These are phyloP conservation scores for Epinotia bilunana DNA, from an alignment of 2,888 invertebrate genomes.

Conservation along the genomic window DNA sequence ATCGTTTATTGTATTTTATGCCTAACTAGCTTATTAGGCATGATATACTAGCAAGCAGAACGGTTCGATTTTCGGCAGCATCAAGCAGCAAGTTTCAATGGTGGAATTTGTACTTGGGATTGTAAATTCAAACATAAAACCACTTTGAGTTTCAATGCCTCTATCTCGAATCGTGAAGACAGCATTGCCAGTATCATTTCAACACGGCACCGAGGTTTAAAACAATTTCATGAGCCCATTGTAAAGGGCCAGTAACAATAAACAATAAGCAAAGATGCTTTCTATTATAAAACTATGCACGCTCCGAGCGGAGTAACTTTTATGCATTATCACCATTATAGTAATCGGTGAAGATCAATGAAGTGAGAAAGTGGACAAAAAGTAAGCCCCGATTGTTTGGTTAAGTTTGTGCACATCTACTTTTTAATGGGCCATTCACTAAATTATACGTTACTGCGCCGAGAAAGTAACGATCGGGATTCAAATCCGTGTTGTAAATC, in stretches of 20 bases:
- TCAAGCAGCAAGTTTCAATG: not conserved
- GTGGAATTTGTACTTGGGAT: not conserved
- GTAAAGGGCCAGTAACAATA: slow-evolving; percentile 62
- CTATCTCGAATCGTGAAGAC: slow-evolving; percentile 54
- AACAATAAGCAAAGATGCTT: slow-evolving; percentile 64
- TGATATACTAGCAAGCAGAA: no score
- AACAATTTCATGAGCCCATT: slow-evolving; percentile 59
- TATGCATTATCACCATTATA: slow-evolving; percentile 70
- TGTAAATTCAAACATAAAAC: slow-evolving; percentile 48
- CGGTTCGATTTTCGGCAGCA: no score
- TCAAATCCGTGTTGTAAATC: slow-evolving; percentile 65
- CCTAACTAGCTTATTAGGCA: no score
- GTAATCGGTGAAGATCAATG: slow-evolving; percentile 68
- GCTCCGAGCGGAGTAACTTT: slow-evolving; percentile 67
- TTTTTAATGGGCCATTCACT: slow-evolving; percentile 68
- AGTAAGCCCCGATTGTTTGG: slow-evolving; percentile 67
- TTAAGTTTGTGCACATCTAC: slow-evolving; percentile 65
- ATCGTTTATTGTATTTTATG: no score
- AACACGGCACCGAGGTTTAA: slow-evolving; percentile 51
- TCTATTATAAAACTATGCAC: slow-evolving; percentile 61
- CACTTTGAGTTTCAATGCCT: slow-evolving; percentile 53
- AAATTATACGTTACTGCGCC: slow-evolving; percentile 74
- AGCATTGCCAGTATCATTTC: slow-evolving; percentile 50
- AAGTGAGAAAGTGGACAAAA: slow-evolving; percentile 61
- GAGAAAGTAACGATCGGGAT: slow-evolving; percentile 73